A percentile compares a stretch with the other conserved stretches of the same genome.
Evolutionary conservation across 1,140 invertebrate species (phyloP).

Genomic region (Drosophila nannoptera): DNA sequence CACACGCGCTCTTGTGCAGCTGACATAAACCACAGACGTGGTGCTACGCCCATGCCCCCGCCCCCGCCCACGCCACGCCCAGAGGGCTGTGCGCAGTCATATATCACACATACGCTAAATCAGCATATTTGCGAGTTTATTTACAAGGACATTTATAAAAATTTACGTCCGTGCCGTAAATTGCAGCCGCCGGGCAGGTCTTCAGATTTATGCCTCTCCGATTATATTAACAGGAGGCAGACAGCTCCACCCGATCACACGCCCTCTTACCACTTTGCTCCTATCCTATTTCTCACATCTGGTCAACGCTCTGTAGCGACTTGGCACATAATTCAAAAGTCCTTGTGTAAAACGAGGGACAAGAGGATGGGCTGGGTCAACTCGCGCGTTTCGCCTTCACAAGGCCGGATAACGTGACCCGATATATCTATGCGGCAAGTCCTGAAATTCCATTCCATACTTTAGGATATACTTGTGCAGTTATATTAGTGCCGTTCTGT

Average conservation of each 20-base stretch:
- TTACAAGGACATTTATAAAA: slow-evolving; percentile 78
- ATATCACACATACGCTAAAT: slow-evolving; percentile 72
- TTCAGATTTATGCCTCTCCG: slow-evolving; percentile 71
- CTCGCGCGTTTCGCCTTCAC: not conserved
- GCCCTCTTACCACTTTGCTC: not conserved
- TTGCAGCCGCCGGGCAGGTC: slow-evolving; percentile 74
- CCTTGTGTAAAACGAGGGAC: slow-evolving; percentile 43
- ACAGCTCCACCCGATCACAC: not conserved
- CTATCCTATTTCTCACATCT: not conserved
- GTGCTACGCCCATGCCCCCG: slow-evolving; percentile 45
- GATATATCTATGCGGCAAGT: slow-evolving; percentile 16
- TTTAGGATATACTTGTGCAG: too few relatives aligned
- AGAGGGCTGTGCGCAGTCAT: slow-evolving; percentile 53
- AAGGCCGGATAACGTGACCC: slow-evolving; percentile 30
- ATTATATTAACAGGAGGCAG: slow-evolving; percentile 53
- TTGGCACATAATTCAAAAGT: slow-evolving; percentile 65
- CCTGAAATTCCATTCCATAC: too few relatives aligned
- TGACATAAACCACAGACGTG: slow-evolving; percentile 68
- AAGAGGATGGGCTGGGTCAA: slow-evolving; percentile 42
- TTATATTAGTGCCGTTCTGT: too few relatives aligned
- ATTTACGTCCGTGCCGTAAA: slow-evolving; percentile 74
- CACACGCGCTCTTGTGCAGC: not conserved
- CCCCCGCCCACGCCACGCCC: slow-evolving; percentile 46
- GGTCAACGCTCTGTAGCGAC: slow-evolving; percentile 39
- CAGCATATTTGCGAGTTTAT: slow-evolving; percentile 78